Percentiles rank a stretch among this genome's conserved stretches.
phyloP scores from a whole-genome alignment of 1,140 invertebrate genomes.

The Campoletis sonorensis region DNA sequence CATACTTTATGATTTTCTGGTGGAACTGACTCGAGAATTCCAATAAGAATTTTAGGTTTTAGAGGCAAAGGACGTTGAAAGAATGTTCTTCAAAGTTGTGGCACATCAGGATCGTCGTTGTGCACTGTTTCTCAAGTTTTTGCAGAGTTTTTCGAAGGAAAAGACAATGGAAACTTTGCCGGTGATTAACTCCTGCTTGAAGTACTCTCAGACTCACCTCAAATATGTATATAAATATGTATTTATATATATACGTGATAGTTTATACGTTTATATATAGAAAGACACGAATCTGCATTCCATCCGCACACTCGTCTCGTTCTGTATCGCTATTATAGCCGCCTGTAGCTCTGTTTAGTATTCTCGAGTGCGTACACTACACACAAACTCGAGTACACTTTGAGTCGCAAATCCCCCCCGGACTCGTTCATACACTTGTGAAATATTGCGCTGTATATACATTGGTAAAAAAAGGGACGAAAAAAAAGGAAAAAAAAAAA shows the following conservation, averaged over 20 bases:
- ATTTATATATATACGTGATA: neutral
- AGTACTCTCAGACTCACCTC: neutral
- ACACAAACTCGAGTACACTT: neutral
- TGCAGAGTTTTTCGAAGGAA: neutral
- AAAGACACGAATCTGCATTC: neutral
- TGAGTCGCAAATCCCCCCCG: neutral
- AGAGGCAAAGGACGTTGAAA: neutral
- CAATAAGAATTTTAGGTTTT: too few species aligned
- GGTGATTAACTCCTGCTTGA: neutral
- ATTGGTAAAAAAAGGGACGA: neutral
- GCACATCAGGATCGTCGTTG: neutral
- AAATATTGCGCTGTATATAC: neutral
- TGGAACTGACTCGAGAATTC: too few species aligned
- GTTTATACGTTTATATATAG: neutral
- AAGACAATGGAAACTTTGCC: neutral
- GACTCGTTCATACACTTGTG: neutral
- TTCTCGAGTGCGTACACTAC: conserved; percentile 20
- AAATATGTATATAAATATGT: neutral
- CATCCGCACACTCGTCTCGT: neutral
- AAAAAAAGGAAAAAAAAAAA: too few species aligned
- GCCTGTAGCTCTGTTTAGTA: conserved; percentile 12
- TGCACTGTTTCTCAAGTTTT: neutral
- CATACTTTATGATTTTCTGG: too few species aligned
- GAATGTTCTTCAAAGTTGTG: neutral
- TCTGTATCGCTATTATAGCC: neutral